Conservation (phyloP, 2,888 invertebrate species). For the Embidobia sp. region DNA sequence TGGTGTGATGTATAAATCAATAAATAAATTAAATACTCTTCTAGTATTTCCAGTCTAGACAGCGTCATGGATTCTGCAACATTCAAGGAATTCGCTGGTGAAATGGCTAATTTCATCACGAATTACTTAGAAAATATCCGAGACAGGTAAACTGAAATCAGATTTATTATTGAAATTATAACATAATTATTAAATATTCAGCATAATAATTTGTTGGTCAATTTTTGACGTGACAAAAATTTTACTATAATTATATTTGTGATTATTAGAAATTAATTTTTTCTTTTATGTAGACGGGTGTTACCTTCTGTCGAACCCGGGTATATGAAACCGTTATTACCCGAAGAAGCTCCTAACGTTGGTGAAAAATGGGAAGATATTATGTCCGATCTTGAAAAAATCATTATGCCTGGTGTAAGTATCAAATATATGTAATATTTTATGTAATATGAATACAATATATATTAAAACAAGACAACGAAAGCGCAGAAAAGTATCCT, state of each 20-base stretch:
- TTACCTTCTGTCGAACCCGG: slow-evolving; percentile 95
- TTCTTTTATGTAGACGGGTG: slow-evolving; percentile 85
- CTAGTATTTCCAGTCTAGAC: slow-evolving; percentile 38
- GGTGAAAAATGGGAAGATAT: slow-evolving; percentile 94
- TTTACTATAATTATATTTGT: background rate
- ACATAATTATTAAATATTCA: too few relatives aligned
- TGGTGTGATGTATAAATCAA: too few relatives aligned
- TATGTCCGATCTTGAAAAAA: slow-evolving; percentile 91
- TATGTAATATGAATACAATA: too few relatives aligned
- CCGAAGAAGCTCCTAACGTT: slow-evolving; percentile 90
- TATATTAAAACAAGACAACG: background rate
- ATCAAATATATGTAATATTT: too few relatives aligned
- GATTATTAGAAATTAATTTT: background rate
- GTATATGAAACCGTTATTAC: slow-evolving; percentile 91
- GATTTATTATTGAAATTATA: background rate
- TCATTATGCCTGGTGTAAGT: slow-evolving; percentile 95
- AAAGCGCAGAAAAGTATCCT: too few relatives aligned
- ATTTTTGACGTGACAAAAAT: too few relatives aligned
- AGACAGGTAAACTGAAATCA: slow-evolving; percentile 90
- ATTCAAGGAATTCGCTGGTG: slow-evolving; percentile 93
- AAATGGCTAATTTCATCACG: slow-evolving; percentile 96
- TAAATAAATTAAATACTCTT: background rate
- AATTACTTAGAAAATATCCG: slow-evolving; percentile 96
- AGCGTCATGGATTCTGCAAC: slow-evolving; percentile 88
- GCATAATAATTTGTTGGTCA: too few relatives aligned